Conservation (phyloP, 2,797 vertebrate species). For the Carapus acus region DNA sequence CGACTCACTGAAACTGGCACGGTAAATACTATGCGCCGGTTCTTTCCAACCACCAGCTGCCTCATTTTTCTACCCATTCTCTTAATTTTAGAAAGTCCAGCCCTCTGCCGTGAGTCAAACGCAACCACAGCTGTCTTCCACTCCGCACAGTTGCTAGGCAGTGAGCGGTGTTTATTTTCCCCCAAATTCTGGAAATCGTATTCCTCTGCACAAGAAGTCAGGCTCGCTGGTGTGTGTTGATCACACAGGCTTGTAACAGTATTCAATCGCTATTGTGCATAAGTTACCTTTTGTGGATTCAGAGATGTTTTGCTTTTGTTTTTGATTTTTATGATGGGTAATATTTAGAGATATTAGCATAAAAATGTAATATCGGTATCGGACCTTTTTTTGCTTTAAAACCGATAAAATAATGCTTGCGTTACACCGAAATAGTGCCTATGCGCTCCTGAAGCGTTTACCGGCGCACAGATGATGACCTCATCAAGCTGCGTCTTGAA, state of each 20-base stretch:
- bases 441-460: too few relatives aligned
- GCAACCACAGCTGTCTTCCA: constrained; percentile 33
- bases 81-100: constrained; percentile 1
- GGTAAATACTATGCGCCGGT: constrained; percentile 8
- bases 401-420: too few relatives aligned
- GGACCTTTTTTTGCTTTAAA: too few relatives aligned
- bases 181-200: constrained; percentile 22
- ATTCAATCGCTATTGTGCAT: too few relatives aligned
- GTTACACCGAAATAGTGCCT: too few relatives aligned
- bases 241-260: constrained; percentile 13
- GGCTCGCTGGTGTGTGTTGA: background rate
- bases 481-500: too few relatives aligned
- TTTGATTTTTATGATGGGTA: too few relatives aligned
- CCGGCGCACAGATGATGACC: too few relatives aligned
- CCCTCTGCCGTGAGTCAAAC: constrained; percentile 38
- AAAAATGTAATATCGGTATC: too few relatives aligned
- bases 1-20: constrained; percentile 16
- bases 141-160: constrained; percentile 50
- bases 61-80: constrained; percentile 16
- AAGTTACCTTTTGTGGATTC: too few relatives aligned
- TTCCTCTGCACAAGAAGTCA: constrained; percentile 5
- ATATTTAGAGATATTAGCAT: too few relatives aligned
- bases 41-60: background rate
- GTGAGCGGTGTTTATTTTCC: constrained; percentile 42
- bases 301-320: too few relatives aligned